phyloP scores from a whole-genome alignment of 2,113 vertebrate species.

The Labeo rohita region DNA sequence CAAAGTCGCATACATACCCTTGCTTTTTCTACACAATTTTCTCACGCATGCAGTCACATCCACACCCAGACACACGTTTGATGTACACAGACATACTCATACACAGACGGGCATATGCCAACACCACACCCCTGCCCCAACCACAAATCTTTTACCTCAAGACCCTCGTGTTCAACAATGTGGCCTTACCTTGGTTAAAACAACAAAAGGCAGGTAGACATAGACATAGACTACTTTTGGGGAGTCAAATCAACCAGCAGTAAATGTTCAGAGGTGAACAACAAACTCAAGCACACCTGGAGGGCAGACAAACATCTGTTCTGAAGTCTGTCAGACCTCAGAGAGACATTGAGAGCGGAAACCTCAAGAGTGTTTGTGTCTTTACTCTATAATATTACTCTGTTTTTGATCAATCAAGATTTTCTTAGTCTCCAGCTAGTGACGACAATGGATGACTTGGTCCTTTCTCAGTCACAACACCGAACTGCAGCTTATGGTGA shows the following conservation, averaged over 20 bases:
- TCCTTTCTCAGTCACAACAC: neutral
- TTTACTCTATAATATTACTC: neutral
- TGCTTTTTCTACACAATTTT: neutral
- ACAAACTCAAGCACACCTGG: conserved; percentile 4
- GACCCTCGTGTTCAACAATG: neutral
- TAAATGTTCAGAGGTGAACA: neutral
- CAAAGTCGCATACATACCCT: conserved; percentile 2
- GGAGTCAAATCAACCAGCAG: neutral
- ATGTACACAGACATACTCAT: neutral
- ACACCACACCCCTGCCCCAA: neutral
- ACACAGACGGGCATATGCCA: conserved; percentile 16
- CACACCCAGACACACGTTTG: conserved; percentile 11
- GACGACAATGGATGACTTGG: conserved; percentile 7
- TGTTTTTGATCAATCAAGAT: neutral
- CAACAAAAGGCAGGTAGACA: neutral
- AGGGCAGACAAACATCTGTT: conserved; percentile 25
- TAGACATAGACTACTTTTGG: neutral
- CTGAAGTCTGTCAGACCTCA: neutral
- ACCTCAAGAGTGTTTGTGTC: neutral
- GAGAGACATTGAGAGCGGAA: neutral
- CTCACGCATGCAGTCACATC: conserved; percentile 10
- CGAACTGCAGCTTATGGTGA: neutral
- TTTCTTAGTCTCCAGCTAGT: neutral
- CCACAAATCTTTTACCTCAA: conserved; percentile 15
- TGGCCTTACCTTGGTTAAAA: neutral